Percentiles rank a stretch among this genome's conserved stretches.
Conservation (phyloP, 2,797 vertebrate genomes). For the Tarsius wallacei region DNA sequence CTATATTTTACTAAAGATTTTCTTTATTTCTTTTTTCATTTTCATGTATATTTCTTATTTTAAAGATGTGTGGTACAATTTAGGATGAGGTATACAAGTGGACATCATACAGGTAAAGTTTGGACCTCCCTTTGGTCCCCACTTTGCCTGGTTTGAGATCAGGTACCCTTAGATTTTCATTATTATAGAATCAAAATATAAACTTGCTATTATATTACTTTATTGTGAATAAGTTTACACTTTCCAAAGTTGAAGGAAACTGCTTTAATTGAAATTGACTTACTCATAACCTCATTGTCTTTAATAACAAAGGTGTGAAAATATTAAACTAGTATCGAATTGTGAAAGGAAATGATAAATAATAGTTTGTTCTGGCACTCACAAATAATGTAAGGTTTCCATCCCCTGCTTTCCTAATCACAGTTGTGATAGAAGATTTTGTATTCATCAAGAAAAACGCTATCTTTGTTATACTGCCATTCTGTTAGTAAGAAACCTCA, state of each 20-base stretch:
- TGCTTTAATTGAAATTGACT: background rate
- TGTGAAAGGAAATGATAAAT: background rate
- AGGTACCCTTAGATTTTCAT: background rate
- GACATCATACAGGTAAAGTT: no score
- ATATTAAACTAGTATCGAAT: background rate
- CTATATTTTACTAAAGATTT: slow-evolving; percentile 13
- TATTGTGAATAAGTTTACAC: background rate
- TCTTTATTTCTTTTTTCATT: background rate
- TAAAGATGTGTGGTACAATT: no score
- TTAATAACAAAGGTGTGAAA: background rate
- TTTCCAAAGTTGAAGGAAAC: background rate
- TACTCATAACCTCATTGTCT: background rate
- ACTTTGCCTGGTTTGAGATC: no score
- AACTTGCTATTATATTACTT: background rate
- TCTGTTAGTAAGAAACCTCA: background rate
- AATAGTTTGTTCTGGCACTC: background rate
- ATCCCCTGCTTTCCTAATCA: background rate
- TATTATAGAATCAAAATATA: background rate
- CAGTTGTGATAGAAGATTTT: background rate
- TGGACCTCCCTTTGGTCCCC: no score
- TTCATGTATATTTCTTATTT: no score
- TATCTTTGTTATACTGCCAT: background rate
- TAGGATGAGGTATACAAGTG: no score
- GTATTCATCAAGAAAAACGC: background rate
- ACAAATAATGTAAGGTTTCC: background rate